A percentile compares a stretch with the other conserved stretches of the same genome.
phyloP scores from a whole-genome alignment of 2,888 invertebrate genomes.

The Phoronis australis region DNA sequence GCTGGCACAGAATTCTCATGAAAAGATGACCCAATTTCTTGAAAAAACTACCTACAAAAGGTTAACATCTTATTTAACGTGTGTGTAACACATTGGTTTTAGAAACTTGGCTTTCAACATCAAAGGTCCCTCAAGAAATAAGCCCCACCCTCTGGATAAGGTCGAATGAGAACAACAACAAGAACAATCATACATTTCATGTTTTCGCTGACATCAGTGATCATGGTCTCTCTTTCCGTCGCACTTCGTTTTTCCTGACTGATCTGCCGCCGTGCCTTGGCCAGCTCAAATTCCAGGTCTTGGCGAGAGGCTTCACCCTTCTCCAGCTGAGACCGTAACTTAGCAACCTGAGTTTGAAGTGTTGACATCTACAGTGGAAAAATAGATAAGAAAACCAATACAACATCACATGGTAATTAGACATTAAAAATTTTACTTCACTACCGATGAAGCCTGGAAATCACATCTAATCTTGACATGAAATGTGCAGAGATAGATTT shows the following conservation, averaged over 20 bases:
- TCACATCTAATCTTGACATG: background rate
- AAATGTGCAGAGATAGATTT: background rate
- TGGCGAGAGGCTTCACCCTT: constrained; percentile 44
- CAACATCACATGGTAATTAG: background rate
- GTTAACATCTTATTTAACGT: too few species aligned
- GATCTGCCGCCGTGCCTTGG: constrained; percentile 30
- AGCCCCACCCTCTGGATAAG: too few species aligned
- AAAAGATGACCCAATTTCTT: too few species aligned
- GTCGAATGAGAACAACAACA: too few species aligned
- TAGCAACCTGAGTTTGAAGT: constrained; percentile 38
- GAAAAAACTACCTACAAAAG: too few species aligned
- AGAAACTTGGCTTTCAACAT: too few species aligned
- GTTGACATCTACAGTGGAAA: constrained; percentile 30
- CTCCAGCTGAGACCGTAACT: constrained; percentile 39
- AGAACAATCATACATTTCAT: too few species aligned
- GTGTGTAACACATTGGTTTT: too few species aligned
- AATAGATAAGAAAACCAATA: constrained; percentile 17
- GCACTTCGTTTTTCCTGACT: constrained; percentile 28
- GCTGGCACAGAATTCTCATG: too few species aligned
- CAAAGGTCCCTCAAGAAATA: too few species aligned
- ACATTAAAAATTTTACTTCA: background rate
- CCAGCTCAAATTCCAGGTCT: constrained; percentile 45
- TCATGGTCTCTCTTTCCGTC: constrained; percentile 24
- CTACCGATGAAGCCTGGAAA: background rate
- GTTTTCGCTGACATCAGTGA: constrained; percentile 31